Percentiles rank a stretch among this genome's conserved stretches.
Evolutionary conservation across 2,888 invertebrate genomes (phyloP).

Genomic region (Periphyllus acericola): DNA sequence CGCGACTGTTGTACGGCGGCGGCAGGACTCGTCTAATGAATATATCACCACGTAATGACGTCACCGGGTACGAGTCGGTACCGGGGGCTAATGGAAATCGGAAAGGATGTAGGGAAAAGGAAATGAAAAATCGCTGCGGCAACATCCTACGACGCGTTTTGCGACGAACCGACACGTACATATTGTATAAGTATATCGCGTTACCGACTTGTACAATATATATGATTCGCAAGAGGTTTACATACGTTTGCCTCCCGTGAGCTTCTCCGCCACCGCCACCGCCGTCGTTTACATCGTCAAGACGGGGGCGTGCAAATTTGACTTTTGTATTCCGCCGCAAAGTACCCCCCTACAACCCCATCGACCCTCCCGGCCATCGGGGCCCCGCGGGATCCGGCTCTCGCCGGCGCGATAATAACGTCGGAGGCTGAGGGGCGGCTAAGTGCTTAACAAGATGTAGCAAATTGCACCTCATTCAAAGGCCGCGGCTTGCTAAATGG

Average conservation of each 20-base stretch:
- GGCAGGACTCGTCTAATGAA: too few relatives aligned
- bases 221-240: slow-evolving; percentile 20
- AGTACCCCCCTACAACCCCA: slow-evolving; percentile 20
- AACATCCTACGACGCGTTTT: too few relatives aligned
- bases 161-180: neutral
- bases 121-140: neutral
- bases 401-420: slow-evolving; percentile 56
- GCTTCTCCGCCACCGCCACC: neutral
- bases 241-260: neutral
- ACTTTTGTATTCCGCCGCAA: slow-evolving; percentile 58
- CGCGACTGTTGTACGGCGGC: too few relatives aligned
- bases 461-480: slow-evolving; percentile 62
- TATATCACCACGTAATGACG: too few relatives aligned
- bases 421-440: slow-evolving; percentile 13
- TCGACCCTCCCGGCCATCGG: neutral
- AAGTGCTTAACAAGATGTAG: slow-evolving; percentile 62
- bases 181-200: too few relatives aligned
- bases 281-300: slow-evolving; percentile 37
- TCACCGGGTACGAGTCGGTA: too few relatives aligned
- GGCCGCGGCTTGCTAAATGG: slow-evolving; percentile 61
- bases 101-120: neutral
- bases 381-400: slow-evolving; percentile 54
- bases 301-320: slow-evolving; percentile 48
- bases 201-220: slow-evolving; percentile 4
- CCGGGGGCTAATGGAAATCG: slow-evolving; percentile 8